Percentiles rank a stretch among this genome's conserved stretches.
These are phyloP conservation scores for Salpingus planirostris DNA, from an alignment of 2,888 invertebrate species.

Conservation along the genomic window DNA sequence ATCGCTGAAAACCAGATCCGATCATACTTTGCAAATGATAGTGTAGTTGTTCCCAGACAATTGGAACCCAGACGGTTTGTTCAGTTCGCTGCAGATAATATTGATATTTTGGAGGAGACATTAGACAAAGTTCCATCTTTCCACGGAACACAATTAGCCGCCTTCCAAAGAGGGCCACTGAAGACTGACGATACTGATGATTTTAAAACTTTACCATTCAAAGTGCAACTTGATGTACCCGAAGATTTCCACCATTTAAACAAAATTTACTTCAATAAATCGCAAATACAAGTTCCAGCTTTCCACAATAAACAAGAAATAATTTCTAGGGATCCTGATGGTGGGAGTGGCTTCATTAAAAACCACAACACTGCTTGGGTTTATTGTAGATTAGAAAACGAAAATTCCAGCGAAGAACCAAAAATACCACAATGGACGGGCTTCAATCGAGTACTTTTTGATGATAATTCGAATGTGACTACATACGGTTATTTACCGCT, in stretches of 20 bases:
- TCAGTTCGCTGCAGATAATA: too few relatives aligned
- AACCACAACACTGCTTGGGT: too few relatives aligned
- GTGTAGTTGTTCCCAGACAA: not conserved
- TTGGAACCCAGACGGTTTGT: not conserved
- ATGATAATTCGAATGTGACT: constrained; percentile 3
- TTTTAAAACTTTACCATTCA: constrained; percentile 1
- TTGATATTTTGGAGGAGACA: too few relatives aligned
- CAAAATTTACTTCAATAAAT: constrained; percentile 3
- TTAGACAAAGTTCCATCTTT: not conserved
- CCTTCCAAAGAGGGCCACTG: constrained; percentile 8
- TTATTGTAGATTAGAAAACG: too few relatives aligned
- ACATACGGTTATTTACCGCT: constrained; percentile 10
- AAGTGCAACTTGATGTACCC: constrained; percentile 2
- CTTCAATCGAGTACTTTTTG: constrained; percentile 5
- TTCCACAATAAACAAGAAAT: too few relatives aligned
- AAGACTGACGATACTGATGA: not conserved
- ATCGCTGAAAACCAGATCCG: constrained; percentile 7
- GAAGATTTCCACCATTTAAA: constrained; percentile 4
- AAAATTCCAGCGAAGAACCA: too few relatives aligned
- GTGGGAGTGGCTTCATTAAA: too few relatives aligned
- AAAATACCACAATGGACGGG: constrained; percentile 11
- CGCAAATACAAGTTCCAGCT: too few relatives aligned
- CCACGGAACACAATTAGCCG: constrained; percentile 2
- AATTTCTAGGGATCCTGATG: too few relatives aligned
- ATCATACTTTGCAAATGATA: not conserved